Evolutionary conservation across 2,797 vertebrate species (phyloP).

Genomic region (Myotis vivesi): DNA sequence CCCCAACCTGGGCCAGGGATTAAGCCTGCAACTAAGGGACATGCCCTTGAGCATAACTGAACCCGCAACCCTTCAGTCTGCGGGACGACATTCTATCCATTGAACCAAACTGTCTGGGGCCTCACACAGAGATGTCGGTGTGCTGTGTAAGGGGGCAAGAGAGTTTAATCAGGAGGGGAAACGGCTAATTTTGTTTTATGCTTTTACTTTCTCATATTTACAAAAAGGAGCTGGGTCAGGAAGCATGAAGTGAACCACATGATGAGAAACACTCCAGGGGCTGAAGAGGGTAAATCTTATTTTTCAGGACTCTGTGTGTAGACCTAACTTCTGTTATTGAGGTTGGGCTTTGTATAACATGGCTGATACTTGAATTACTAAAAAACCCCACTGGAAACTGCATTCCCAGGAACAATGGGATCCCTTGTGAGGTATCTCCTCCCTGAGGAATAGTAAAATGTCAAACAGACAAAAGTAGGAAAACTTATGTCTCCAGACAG

Average conservation of each 20-base stretch:
- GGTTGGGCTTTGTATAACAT: constrained; percentile 47
- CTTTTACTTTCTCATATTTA: neutral
- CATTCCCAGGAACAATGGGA: constrained; percentile 14
- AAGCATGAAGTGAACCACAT: neutral
- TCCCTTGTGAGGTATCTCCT: constrained; percentile 58
- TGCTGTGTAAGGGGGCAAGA: neutral
- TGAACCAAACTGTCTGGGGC: too few species aligned
- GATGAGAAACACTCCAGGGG: neutral
- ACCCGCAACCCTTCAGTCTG: too few species aligned
- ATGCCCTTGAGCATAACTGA: too few species aligned
- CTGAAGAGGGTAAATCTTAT: constrained; percentile 7
- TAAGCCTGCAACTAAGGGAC: too few species aligned
- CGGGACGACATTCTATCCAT: too few species aligned
- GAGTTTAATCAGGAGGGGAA: constrained; percentile 5
- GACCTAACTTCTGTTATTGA: neutral
- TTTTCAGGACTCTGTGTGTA: constrained; percentile 13
- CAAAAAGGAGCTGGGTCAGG: constrained; percentile 16
- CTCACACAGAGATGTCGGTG: neutral
- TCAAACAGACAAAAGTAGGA: constrained; percentile 70
- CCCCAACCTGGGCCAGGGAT: too few species aligned
- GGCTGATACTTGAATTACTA: constrained; percentile 55
- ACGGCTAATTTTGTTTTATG: neutral
- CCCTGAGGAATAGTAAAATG: constrained; percentile 68
- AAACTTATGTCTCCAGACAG: constrained; percentile 62
- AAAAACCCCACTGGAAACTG: neutral